phyloP scores from a whole-genome alignment of 2,888 invertebrate genomes.

The Dasypogon diadema region DNA sequence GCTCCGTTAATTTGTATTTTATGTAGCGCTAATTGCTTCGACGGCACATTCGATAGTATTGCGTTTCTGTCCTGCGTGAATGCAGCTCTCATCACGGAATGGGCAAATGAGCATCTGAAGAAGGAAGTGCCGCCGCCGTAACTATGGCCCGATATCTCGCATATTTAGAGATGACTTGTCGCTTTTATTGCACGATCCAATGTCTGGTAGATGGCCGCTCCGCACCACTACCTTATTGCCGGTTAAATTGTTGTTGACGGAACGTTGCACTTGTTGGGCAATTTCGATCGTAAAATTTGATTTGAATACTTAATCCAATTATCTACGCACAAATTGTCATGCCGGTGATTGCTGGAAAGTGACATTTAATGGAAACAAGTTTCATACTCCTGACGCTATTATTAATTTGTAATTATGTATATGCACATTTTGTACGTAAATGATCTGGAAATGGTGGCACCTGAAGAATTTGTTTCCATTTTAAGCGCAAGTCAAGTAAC shows the following conservation, averaged over 20 bases:
- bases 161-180: constrained; percentile 5
- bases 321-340: background rate
- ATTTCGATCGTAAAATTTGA: constrained; percentile 2
- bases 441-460: too few species aligned
- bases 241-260: background rate
- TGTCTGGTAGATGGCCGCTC: background rate
- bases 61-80: constrained; percentile 30
- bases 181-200: background rate
- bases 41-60: constrained; percentile 48
- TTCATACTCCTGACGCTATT: too few species aligned
- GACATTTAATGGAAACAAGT: too few species aligned
- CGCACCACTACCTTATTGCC: background rate
- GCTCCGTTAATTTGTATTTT: constrained; percentile 52
- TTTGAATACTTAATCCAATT: constrained; percentile 4
- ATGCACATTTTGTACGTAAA: too few species aligned
- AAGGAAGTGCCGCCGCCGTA: background rate
- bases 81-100: background rate
- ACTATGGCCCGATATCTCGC: too few species aligned
- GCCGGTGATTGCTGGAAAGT: too few species aligned
- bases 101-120: background rate
- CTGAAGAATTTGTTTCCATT: too few species aligned
- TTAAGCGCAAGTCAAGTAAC: too few species aligned
- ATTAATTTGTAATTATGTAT: too few species aligned
- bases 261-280: background rate
- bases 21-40: constrained; percentile 54